Evolutionary conservation across 1,140 invertebrate genomes (phyloP).

Genomic region (Liolophura sinensis): DNA sequence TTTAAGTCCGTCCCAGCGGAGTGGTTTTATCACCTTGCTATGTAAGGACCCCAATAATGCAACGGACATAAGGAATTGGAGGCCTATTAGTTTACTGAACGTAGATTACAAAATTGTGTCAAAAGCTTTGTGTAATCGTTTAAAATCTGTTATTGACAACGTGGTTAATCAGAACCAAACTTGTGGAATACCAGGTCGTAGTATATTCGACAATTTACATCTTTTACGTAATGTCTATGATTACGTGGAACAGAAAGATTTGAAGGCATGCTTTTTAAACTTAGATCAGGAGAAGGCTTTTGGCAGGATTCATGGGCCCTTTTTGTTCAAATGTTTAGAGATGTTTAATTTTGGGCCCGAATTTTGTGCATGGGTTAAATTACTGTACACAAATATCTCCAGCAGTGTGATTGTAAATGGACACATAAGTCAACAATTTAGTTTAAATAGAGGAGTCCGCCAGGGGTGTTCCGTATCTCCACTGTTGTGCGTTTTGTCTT

Average conservation of each 20-base stretch:
- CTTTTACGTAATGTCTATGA: constrained; percentile 3
- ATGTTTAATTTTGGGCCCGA: not conserved
- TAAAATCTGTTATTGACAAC: not conserved
- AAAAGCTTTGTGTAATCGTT: constrained; percentile 3
- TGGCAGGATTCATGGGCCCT: not conserved
- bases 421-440: constrained; percentile 19
- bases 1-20: not conserved
- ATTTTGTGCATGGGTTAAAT: constrained; percentile 3
- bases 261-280: not conserved
- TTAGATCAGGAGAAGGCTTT: constrained; percentile 9
- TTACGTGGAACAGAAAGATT: not conserved
- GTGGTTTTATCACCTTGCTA: not conserved
- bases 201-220: constrained; percentile 4
- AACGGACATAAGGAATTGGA: constrained; percentile 2
- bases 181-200: not conserved
- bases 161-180: constrained; percentile 1
- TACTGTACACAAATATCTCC: not conserved
- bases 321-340: not conserved
- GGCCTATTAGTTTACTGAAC: constrained; percentile 7
- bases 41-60: not conserved
- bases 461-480: constrained; percentile 54
- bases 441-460: constrained; percentile 38
- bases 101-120: constrained; percentile 6
- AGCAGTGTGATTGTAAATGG: constrained; percentile 1
- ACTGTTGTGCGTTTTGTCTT: constrained; percentile 49